Percentiles rank a stretch among this genome's conserved stretches.
Conservation (phyloP, 2,113 vertebrate species). For the Dicentrarchus labrax region DNA sequence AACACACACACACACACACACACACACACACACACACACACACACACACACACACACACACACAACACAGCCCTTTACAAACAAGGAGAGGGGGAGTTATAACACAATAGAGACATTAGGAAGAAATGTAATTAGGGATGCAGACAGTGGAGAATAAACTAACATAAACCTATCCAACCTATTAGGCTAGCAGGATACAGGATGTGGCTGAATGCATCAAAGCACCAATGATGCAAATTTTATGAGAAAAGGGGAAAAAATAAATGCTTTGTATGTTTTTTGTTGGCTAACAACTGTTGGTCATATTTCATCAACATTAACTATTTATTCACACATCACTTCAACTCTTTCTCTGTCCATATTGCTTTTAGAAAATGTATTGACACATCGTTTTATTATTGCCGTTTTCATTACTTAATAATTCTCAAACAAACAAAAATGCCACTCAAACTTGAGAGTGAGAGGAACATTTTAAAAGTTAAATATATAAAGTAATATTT, state of each 20-base stretch:
- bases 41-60: conserved; percentile 8
- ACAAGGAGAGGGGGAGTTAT: not conserved
- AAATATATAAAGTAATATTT: too few species aligned
- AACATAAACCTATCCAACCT: not conserved
- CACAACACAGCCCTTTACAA: conserved; percentile 24
- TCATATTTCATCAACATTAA: not conserved
- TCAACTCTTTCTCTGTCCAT: not conserved
- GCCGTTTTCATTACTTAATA: too few species aligned
- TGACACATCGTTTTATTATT: too few species aligned
- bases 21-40: conserved; percentile 3
- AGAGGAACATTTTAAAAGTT: too few species aligned
- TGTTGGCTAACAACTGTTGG: not conserved
- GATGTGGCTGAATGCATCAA: not conserved
- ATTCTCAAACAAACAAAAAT: too few species aligned
- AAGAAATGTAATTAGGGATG: conserved; percentile 44
- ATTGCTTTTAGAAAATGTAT: too few species aligned
- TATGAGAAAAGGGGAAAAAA: not conserved
- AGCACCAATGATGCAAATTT: not conserved
- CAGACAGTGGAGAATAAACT: conserved; percentile 29
- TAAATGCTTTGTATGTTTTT: not conserved
- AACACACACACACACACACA: conserved; percentile 4
- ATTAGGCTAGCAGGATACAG: not conserved
- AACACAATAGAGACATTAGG: conserved; percentile 61
- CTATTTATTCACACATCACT: not conserved
- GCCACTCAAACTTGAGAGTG: too few species aligned